Percentiles rank a stretch among this genome's conserved stretches.
Conservation (phyloP, 2,797 vertebrate genomes). For the Acanthiza pusilla region DNA sequence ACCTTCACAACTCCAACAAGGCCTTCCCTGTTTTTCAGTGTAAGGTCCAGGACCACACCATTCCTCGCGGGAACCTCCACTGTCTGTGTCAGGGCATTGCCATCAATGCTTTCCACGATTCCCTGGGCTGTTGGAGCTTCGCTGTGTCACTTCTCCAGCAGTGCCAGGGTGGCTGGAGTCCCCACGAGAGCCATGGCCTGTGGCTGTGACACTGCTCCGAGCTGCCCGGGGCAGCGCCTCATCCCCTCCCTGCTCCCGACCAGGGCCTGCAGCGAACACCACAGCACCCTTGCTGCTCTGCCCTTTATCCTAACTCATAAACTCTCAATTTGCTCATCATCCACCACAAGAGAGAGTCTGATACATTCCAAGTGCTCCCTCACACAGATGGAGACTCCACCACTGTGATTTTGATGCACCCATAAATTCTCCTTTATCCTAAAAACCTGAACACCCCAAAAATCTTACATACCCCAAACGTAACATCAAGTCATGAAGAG, state of each 20-base stretch:
- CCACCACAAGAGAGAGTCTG: no score
- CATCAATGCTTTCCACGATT: neutral
- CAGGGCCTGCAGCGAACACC: neutral
- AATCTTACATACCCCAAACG: neutral
- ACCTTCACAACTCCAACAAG: neutral
- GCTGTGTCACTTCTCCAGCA: neutral
- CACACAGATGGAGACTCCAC: neutral
- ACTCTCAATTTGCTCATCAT: no score
- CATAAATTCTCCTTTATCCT: neutral
- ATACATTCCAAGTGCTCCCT: neutral
- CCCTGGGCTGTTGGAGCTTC: neutral
- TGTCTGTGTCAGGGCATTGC: rapidly evolving
- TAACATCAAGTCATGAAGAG: neutral
- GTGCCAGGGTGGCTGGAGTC: neutral
- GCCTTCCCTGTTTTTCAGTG: neutral
- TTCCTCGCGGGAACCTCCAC: neutral
- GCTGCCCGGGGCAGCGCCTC: neutral
- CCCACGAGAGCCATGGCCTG: neutral
- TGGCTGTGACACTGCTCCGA: neutral
- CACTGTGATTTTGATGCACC: neutral
- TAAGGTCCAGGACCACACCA: neutral
- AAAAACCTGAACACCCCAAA: neutral
- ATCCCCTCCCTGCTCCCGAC: neutral
- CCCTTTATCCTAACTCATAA: neutral
- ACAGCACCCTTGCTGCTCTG: neutral